Percentiles rank a stretch among this genome's conserved stretches.
phyloP scores from a whole-genome alignment of 2,797 vertebrate genomes.

The Fistularia tabacaria region DNA sequence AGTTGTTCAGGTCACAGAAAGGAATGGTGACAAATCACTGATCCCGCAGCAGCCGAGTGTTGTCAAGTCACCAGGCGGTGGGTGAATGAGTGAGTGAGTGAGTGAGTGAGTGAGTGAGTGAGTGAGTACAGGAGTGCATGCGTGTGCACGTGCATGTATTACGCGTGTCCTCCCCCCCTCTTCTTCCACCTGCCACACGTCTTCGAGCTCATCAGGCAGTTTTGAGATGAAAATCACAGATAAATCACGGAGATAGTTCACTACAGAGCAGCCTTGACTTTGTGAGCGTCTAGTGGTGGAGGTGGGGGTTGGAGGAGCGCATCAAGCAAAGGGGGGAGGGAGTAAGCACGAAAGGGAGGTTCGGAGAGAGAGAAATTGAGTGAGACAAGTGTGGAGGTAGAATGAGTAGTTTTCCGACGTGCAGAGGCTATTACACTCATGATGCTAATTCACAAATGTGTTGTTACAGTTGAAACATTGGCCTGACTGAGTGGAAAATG shows the following conservation, averaged over 20 bases:
- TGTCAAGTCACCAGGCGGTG: slow-evolving; percentile 41
- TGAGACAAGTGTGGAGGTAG: slow-evolving; percentile 39
- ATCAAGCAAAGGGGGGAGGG: slow-evolving; percentile 28
- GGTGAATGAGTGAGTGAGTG: slow-evolving; percentile 28
- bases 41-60: slow-evolving; percentile 43
- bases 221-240: slow-evolving; percentile 66
- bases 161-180: slow-evolving; percentile 19
- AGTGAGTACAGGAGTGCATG: slow-evolving; percentile 34
- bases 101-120: slow-evolving; percentile 31
- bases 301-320: slow-evolving; percentile 16
- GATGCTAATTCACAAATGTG: slow-evolving; percentile 27
- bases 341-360: slow-evolving; percentile 16
- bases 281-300: slow-evolving; percentile 57
- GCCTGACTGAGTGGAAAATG: slow-evolving; percentile 4
- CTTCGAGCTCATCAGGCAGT: slow-evolving; percentile 48
- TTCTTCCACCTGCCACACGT: slow-evolving; percentile 40
- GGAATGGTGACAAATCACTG: slow-evolving; percentile 41
- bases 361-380: slow-evolving; percentile 42
- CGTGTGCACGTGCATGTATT: not conserved
- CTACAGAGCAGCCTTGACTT: slow-evolving; percentile 72
- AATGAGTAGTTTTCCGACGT: slow-evolving; percentile 57
- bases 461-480: slow-evolving; percentile 17
- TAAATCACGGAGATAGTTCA: slow-evolving; percentile 70
- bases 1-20: slow-evolving; percentile 32
- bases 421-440: slow-evolving; percentile 35